Base-by-base conservation (phyloP, 2,113 vertebrate species). In the Nothocercus nigrocapillus region DNA sequence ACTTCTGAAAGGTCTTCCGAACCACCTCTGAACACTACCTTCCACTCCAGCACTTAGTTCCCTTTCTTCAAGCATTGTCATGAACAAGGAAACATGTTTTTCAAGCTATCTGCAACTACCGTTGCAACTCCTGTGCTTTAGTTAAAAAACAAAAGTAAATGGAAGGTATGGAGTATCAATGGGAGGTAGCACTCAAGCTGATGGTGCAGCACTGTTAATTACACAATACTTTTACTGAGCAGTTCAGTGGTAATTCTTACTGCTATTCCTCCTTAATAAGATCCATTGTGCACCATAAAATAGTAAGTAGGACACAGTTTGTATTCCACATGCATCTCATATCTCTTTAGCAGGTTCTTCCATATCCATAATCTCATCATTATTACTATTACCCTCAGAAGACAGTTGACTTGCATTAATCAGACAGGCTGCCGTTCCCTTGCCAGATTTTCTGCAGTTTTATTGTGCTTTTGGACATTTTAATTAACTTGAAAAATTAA, bases 401-500 rank as follows among this genome's bases (percentile, higher is more conserved):
- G 98, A 95, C 97, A 94, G 97, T 98, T 98, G 98, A 97, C 97
- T 98, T 97, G 97, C 97, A 98, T 98, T 98, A 98, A 98, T 98
- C 98, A 98, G 97, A 94, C 96, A 95, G 83, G 97, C 97, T 97
- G 97, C 97, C 97, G 94, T 97, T 98, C 98, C 98, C 98, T 97
- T 97, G 97, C 98, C 97, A 98, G 97, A 96, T 98, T 98, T 98
- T 98, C 97, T 96, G 97, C 97, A 94, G 97, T 98, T 98, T 98
- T 98, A 98, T 98, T 98, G 98, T 98, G 97, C 98, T 98, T 98
- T 98, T 98, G 97, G 98, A 98, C 98, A 97, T 98, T 98, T 98
- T 98, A 98, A 98, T 98, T 98, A 98, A 98, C 97, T 98, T 97
- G 97, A 97, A 98, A 98, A 98, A 98, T 98, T 98, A 98, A 98